Evolutionary conservation across 2,888 invertebrate species (phyloP), one percentile per base, ranked within the genome.

Genomic region (Plutella xylostella): DNA sequence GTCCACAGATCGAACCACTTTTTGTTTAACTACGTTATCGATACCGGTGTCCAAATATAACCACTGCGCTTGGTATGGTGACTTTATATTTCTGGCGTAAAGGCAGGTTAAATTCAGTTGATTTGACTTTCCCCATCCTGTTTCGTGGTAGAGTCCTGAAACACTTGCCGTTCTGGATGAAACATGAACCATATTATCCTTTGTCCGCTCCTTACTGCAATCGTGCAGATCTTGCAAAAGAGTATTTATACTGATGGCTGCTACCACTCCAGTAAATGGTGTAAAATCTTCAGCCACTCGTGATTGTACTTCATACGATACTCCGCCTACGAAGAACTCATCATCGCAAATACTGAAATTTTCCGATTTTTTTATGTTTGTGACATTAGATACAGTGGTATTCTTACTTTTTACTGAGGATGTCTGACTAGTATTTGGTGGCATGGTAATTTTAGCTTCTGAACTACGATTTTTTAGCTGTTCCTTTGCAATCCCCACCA

Each of bases 131-230:
- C 77, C 75, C 80, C 78, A 80, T 40, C 62, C 58, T 15, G 63
- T 71, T 63, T 83, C 82, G 37, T 76, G 65, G 47, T 82, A 83
- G 3, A 67, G 68, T 18, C 72, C 73, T n/a, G 80, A 80, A 21
- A 80, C 52, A 50, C 82, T 82, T 1, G 79, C 78, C 14, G 78
- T 70, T 45, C 68, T 63, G 11, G 79, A 76, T 12, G 80, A 79
- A 7, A 82, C 54, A 46, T 76, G 76, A n/a, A 73, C 45, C 49
- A 52, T 60, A 19, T 61, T 60, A 19, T 68, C 64, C 47, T 61
- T 73, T 49, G 58, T 58, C 18, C 72, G 61, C 51, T 83, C 80
- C 7, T 67, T 51, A 43, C 57, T 67, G 22, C 53, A 61, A n/a
- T 59, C 61, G 42, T 71, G 67, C 21, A 82, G 56, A 53, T 83